phyloP scores from a whole-genome alignment of 1,140 invertebrate species.

The Ceratitis capitata region DNA sequence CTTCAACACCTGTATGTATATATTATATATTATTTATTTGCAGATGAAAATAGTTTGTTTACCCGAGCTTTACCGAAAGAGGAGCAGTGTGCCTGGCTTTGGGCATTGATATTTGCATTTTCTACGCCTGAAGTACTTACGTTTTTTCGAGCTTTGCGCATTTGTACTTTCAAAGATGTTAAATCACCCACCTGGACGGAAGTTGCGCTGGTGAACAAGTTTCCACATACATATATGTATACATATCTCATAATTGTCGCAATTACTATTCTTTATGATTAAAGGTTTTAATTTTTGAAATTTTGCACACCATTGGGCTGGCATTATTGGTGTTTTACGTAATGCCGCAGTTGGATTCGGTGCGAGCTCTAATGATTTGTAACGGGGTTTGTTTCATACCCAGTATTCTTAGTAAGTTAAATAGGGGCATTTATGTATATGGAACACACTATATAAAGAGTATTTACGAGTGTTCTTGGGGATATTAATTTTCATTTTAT shows the following conservation, averaged over 20 bases:
- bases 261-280: neutral
- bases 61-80: conserved; percentile 76
- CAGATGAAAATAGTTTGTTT: conserved; percentile 5
- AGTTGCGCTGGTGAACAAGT: conserved; percentile 68
- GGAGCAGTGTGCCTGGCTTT: conserved; percentile 90
- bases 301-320: conserved; percentile 85
- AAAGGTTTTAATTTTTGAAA: conserved; percentile 77
- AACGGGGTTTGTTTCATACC: conserved; percentile 94
- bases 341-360: conserved; percentile 87
- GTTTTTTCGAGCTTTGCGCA: conserved; percentile 82
- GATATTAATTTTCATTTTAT: neutral
- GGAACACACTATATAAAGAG: neutral
- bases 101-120: conserved; percentile 87
- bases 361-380: conserved; percentile 90
- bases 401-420: conserved; percentile 68
- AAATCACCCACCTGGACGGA: conserved; percentile 54
- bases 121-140: conserved; percentile 87
- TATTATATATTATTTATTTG: neutral
- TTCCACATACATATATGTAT: neutral
- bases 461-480: too few species aligned
- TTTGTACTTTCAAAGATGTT: conserved; percentile 84
- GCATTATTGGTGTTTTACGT: conserved; percentile 87
- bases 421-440: neutral
- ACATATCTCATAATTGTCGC: too few species aligned
- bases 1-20: too few species aligned